phyloP scores from a whole-genome alignment of 2,113 vertebrate genomes.

The Anarhynchus alexandrinus region DNA sequence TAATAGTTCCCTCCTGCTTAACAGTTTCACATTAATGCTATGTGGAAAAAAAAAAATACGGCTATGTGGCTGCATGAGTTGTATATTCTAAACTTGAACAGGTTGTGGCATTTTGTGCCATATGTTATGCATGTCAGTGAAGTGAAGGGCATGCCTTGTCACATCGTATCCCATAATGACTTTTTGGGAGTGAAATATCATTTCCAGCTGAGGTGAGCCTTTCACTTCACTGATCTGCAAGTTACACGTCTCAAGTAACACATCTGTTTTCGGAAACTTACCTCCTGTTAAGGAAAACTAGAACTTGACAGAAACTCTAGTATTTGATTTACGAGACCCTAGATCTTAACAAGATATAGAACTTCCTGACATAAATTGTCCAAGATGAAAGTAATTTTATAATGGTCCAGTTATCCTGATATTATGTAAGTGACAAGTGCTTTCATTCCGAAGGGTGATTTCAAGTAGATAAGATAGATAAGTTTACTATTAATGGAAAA shows the following conservation, averaged over 20 bases:
- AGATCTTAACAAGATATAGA: neutral
- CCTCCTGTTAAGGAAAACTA: neutral
- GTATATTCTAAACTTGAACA: neutral
- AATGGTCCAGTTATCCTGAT: neutral
- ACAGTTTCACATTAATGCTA: neutral
- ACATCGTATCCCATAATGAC: neutral
- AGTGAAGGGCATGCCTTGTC: constrained; percentile 34
- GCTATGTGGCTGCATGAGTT: neutral
- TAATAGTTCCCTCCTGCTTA: neutral
- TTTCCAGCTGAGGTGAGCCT: constrained; percentile 34
- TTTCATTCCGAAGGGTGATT: neutral
- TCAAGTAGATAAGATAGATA: neutral
- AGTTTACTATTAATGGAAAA: neutral
- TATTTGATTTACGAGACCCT: neutral
- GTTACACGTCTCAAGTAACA: neutral
- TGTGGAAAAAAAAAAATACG: neutral
- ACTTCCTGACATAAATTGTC: neutral
- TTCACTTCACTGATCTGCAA: constrained; percentile 38
- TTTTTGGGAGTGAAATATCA: constrained; percentile 23
- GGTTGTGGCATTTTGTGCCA: constrained; percentile 34
- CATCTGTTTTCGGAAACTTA: neutral
- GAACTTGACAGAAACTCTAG: neutral
- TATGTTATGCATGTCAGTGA: neutral
- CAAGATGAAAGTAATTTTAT: neutral
- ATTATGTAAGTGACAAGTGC: neutral